Evolutionary conservation across 37 sponge, comb jelly and placozoan species (phyloP), one percentile per base, ranked within the genome.

Genomic region (Halichondria panicea): DNA sequence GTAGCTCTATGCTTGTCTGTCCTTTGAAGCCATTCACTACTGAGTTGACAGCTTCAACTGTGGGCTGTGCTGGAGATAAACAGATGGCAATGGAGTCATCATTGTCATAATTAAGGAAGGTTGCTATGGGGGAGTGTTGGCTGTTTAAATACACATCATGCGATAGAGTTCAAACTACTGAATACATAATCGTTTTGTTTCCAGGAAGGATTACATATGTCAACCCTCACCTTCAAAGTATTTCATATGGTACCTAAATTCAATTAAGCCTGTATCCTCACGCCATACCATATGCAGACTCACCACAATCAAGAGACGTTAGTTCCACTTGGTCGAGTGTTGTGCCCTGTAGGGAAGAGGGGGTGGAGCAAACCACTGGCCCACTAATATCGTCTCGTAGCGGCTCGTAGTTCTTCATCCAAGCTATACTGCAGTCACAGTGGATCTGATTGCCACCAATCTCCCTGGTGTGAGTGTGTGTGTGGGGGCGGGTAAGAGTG

Each of bases 371-470:
- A 3, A 53, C n/a, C 5, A 61, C 21, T 19, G 50, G 37, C 21
- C 9, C 30, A 31, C 61, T 39, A 1, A 4, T 9, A 30, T 8
- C 1, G 31, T 25, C 3, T 5, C 28, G 19, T 8, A 71, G 61
- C 21, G 63, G 72, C 50, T 53, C 0, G 40, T 52, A 81, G 63
- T 55, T 19, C 66, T 39, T 67, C 66, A 66, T 65, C 78, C 68
- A 78, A 8, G 68, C 66, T 30, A 54, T 22, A 3, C 42, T 46
- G 42, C 78, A 78, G 68, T 78, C 66, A 34, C 78, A 78, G 1
- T 21, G 37, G 4, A 78, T 52, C 8, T 11, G 65, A n/a, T 78
- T 78, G 43, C 37, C 43, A 38, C 25, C 32, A 57, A 72, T 4
- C 24, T 72, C 57, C 4, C 73, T 72, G 56, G 15, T 48, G n/a